Evolutionary conservation across 2,888 invertebrate genomes (phyloP), one percentile per base, ranked within the genome.

Genomic region (Mesoligia furuncula): DNA sequence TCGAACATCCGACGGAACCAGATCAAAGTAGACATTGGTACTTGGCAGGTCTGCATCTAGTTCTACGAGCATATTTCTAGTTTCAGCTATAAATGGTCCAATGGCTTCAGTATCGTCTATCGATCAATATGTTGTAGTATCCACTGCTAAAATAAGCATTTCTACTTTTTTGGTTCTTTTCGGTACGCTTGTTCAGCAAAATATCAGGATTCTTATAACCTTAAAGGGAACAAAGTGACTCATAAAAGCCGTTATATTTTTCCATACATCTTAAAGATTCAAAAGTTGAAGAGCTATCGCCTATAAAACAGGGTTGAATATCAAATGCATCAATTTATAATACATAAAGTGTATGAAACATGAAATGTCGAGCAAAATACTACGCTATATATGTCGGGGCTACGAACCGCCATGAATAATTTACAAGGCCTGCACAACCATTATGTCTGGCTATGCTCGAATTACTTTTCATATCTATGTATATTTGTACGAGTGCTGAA

Each of bases 261-360:
- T 24, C 27, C 51, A 61, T 77, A 61, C 39, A 31, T 68, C 59
- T 73, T 15, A 70, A 75, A 73, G n/a, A 61, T 68, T 68, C 36
- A 57, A 79, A 85, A 79, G 61, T 69, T 62, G 77, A 76, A 70
- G 62, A 69, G n/a, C 64, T 73, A 75, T 77, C 39, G 59, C 48
- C 64, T 39, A 80, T 87, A 87, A 81, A 83, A 75, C 45, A 45
- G 65, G 68, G 80, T 80, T 83, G 78, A 79, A 80, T 75, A 76
- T 65, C 42, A 77, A 81, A 77, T 69, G 84, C 88, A 80, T 82
- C 77, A 76, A 85, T 87, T 79, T 81, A 81, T 87, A 82, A 85
- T 77, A 84, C 76, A 76, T 59, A 80, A 81, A 83, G 80, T 76
- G 79, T 88, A 79, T 85, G 77, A 75, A 82, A 79, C 72, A 81